Percentiles rank a stretch among this genome's conserved stretches.
Evolutionary conservation across 2,888 invertebrate species (phyloP).

Genomic region (Hofmannophila pseudospretella): DNA sequence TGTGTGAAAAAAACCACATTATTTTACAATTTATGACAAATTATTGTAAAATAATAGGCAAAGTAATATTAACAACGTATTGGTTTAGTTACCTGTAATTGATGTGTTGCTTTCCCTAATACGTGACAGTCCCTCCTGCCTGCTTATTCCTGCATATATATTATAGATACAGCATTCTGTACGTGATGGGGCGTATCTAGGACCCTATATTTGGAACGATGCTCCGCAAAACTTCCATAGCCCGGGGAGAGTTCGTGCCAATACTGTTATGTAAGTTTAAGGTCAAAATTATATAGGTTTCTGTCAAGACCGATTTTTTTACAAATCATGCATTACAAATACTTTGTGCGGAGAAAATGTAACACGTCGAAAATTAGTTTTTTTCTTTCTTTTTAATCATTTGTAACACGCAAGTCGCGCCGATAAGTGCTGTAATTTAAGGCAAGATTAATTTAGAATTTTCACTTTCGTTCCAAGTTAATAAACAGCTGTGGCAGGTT

Average conservation of each 20-base stretch:
- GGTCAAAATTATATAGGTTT: slow-evolving; percentile 14
- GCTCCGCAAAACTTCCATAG: slow-evolving; percentile 21
- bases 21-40: no score
- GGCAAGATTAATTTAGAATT: neutral
- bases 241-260: slow-evolving; percentile 37
- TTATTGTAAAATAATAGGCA: no score
- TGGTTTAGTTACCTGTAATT: no score
- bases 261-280: slow-evolving; percentile 27
- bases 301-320: slow-evolving; percentile 5
- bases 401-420: slow-evolving; percentile 15
- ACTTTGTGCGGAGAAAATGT: slow-evolving; percentile 14
- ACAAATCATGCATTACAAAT: slow-evolving; percentile 6
- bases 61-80: no score
- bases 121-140: neutral
- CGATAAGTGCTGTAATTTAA: slow-evolving; percentile 2
- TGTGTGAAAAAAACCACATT: no score
- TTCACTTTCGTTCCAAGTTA: neutral
- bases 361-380: slow-evolving; percentile 15
- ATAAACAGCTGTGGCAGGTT: neutral
- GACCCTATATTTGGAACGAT: slow-evolving; percentile 32
- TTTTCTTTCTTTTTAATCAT: slow-evolving; percentile 14
- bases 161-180: slow-evolving; percentile 10
- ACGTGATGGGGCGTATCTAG: slow-evolving; percentile 39
- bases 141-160: neutral
- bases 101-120: no score